Conservation (phyloP, 2,113 vertebrate genomes). For the Pan troglodytes region NHGRI_mPanTro3-v2.1_pri NC_072414.2:43219501-43220000, state of each 20-base stretch:
- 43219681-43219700: neutral
- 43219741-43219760: neutral
- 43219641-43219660: neutral
- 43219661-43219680: neutral
- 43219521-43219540: too few species aligned
- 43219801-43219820: neutral
- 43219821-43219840: neutral
- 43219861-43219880: neutral
- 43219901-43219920: neutral
- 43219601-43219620: too few species aligned
- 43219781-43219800: neutral
- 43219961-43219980: neutral
- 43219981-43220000: neutral
- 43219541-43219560: too few species aligned
- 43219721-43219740: neutral
- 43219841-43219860: neutral
- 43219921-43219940: neutral
- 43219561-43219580: too few species aligned
- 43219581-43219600: too few species aligned
- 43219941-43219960: neutral
- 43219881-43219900: neutral
- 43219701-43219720: neutral
- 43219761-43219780: neutral
- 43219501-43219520: too few species aligned
- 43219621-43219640: too few species aligned